These are phyloP conservation scores for Argopecten irradians DNA, from an alignment of 1,140 invertebrate genomes.

Conservation along the genomic window DNA sequence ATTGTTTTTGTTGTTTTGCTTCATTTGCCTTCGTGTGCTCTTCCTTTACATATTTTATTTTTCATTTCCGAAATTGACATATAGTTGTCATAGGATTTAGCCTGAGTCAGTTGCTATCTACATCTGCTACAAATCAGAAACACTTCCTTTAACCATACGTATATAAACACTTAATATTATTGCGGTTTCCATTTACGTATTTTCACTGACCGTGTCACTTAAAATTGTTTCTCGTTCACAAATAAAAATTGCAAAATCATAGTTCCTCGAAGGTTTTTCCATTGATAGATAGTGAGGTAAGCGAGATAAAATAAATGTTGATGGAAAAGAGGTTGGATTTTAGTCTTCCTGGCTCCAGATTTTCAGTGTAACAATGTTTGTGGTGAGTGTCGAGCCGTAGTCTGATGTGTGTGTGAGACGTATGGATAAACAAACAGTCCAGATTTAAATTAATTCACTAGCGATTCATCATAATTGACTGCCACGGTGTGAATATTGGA, in stretches of 20 bases:
- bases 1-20: too few relatives aligned
- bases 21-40: too few relatives aligned
- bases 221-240: neutral
- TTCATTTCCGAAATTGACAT: too few relatives aligned
- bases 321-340: neutral
- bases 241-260: constrained; percentile 12
- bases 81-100: too few relatives aligned
- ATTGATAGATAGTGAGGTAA: neutral
- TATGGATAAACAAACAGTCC: neutral
- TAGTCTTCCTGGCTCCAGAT: neutral
- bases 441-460: constrained; percentile 19
- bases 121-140: too few relatives aligned
- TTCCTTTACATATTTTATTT: too few relatives aligned
- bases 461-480: constrained; percentile 18
- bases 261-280: constrained; percentile 9
- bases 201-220: neutral
- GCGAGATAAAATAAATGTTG: neutral
- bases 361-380: neutral
- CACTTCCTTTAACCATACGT: neutral
- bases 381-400: neutral
- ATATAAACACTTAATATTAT: neutral
- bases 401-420: neutral
- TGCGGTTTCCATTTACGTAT: neutral
- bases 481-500: neutral
- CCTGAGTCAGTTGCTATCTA: too few relatives aligned